Base-by-base conservation (phyloP, 2,888 invertebrate genomes). In the Tanypteryx hageni region DNA sequence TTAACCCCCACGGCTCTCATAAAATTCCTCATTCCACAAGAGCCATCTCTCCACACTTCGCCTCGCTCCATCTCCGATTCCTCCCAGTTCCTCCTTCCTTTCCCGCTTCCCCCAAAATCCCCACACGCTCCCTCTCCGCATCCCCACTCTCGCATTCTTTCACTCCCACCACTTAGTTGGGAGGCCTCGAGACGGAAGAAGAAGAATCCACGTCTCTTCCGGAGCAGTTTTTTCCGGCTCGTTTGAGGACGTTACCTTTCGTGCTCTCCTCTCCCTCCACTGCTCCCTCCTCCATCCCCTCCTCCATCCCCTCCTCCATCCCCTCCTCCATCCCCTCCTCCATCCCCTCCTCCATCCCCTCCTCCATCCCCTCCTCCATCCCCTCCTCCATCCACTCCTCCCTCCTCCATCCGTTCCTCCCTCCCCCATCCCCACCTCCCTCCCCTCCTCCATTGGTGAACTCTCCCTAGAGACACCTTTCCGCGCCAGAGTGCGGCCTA, bases 231-330 rank as follows among this genome's bases (percentile, higher is more conserved):
- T 86, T 89, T 89, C 89, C 89, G 89, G 89, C 61, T 89, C 89
- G 89, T 89, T 89, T 89, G 89, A 89, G 61, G 89, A 89, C 61
- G 89, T 89, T 89, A 89, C 89, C 89, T 89, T 89, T 89, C 89
- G 64, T 61, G 18, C 89, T 44, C 89, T 58, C 4, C 76, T 3
- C 27, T 86, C 59, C 31, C 85, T 58, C 85, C 13, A n/a, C n/a
- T n/a, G n/a, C 58, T n/a, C 18, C n/a, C 22, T 22, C 59, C 10
- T 31, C 16, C 27, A n/a, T 56, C 18, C 58, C 22, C 57, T 22
- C 10, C 44, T 22, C 18, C 9, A 57, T 8, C 10, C 57, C 5
- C 9, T n/a, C 85, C 61, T 58, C 57, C 58, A 22, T 27, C 64
- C 64, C 5, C 7, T 16, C n/a, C 44, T 44, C 1, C 44, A 1